A percentile compares a stretch with the other conserved stretches of the same genome.
Conservation (phyloP, 2,113 vertebrate species). For the Psittacara wagleri region DNA sequence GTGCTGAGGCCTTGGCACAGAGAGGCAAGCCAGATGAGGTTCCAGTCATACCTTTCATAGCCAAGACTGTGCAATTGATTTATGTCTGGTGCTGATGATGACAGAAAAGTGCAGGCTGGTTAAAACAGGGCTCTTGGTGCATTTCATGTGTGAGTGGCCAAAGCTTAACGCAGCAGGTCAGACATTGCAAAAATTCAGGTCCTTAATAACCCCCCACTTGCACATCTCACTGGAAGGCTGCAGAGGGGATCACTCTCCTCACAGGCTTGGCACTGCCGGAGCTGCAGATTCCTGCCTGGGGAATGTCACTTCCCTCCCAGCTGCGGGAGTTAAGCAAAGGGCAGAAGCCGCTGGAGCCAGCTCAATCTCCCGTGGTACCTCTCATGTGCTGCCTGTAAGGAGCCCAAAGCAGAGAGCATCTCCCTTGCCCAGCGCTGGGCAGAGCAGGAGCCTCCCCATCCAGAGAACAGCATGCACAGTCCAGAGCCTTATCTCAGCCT, state of each 20-base stretch:
- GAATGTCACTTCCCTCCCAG: not conserved
- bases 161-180: not conserved
- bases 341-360: not conserved
- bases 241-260: not conserved
- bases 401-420: not conserved
- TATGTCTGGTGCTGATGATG: not conserved
- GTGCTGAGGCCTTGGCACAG: not conserved
- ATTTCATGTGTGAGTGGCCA: not conserved
- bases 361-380: not conserved
- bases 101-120: conserved; percentile 13
- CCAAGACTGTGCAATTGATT: conserved; percentile 1
- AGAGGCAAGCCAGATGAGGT: conserved; percentile 13
- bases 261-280: not conserved
- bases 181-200: not conserved
- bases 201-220: not conserved
- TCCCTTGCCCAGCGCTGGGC: not conserved
- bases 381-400: not conserved
- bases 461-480: fast-evolving
- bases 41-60: conserved; percentile 7
- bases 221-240: not conserved
- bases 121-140: not conserved
- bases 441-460: not conserved
- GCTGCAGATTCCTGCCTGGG: not conserved
- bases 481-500: not conserved
- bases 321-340: not conserved